Evolutionary conservation across 1,140 invertebrate genomes (phyloP).

Genomic region (Drosophila ficusphila): DNA sequence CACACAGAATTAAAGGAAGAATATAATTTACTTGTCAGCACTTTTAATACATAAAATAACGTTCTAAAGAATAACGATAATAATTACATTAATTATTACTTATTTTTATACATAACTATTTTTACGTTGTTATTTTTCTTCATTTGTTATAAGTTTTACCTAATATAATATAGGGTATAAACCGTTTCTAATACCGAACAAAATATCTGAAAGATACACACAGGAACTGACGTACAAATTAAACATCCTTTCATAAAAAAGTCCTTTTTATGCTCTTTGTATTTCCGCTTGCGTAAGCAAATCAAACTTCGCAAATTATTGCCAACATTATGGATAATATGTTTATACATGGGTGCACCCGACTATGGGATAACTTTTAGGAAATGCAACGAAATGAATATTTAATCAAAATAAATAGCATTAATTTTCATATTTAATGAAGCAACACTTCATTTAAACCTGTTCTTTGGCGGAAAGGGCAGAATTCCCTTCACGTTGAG

Average conservation of each 20-base stretch:
- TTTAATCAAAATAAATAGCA: constrained; percentile 71
- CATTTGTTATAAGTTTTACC: background rate
- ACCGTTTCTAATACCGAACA: too few species aligned
- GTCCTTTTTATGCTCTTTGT: constrained; percentile 9
- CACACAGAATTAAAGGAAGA: constrained; percentile 26
- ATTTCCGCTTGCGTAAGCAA: constrained; percentile 23
- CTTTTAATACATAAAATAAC: constrained; percentile 1
- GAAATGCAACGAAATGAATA: constrained; percentile 58
- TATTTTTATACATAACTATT: too few species aligned
- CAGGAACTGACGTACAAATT: too few species aligned
- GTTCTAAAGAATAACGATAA: too few species aligned
- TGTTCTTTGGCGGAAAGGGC: constrained; percentile 7
- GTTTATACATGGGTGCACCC: constrained; percentile 21
- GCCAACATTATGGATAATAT: constrained; percentile 12
- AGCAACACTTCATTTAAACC: constrained; percentile 71
- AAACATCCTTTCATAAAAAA: background rate
- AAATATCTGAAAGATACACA: too few species aligned
- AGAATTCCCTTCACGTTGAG: constrained; percentile 32
- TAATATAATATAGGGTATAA: too few species aligned
- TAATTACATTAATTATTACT: too few species aligned
- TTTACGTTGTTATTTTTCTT: too few species aligned
- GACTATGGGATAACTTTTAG: constrained; percentile 31
- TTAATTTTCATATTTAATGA: constrained; percentile 81
- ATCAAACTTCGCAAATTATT: constrained; percentile 27
- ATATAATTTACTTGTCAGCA: background rate